phyloP scores from a whole-genome alignment of 37 sponge, comb jelly and placozoan species.

The Petrosia ficiformis region DNA sequence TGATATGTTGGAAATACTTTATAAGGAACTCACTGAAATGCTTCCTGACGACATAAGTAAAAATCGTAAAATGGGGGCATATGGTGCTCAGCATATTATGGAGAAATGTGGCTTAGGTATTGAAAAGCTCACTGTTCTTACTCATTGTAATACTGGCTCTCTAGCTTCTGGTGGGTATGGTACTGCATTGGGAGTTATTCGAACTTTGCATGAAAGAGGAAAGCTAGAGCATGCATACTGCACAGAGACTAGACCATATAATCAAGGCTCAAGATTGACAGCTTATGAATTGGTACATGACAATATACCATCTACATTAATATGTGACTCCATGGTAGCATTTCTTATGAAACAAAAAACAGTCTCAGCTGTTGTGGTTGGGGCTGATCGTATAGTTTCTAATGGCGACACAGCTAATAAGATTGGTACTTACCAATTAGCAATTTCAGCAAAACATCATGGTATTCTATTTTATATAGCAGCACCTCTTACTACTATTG shows the following conservation, averaged over 20 bases:
- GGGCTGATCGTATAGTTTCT: constrained; percentile 70
- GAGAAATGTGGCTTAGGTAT: not conserved
- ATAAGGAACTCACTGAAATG: constrained; percentile 54
- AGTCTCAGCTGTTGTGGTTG: constrained; percentile 61
- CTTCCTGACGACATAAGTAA: constrained; percentile 40
- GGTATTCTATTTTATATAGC: constrained; percentile 72
- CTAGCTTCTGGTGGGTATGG: constrained; percentile 82
- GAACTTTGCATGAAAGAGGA: constrained; percentile 48
- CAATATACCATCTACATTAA: constrained; percentile 64
- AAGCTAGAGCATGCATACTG: constrained; percentile 58
- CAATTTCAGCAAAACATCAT: constrained; percentile 64
- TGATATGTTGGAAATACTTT: constrained; percentile 4
- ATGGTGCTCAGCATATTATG: constrained; percentile 53
- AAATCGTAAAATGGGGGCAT: constrained; percentile 54
- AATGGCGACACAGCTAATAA: constrained; percentile 91
- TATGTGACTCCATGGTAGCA: constrained; percentile 68
- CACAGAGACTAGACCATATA: constrained; percentile 85
- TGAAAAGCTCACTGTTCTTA: constrained; percentile 46
- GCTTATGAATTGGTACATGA: constrained; percentile 76
- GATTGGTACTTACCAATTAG: constrained; percentile 82
- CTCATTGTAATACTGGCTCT: constrained; percentile 88
- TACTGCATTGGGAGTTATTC: constrained; percentile 76
- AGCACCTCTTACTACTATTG: constrained; percentile 62
- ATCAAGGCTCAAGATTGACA: constrained; percentile 81
- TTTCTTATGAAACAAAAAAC: constrained; percentile 40